Evolutionary conservation across 2,888 invertebrate genomes (phyloP).

Genomic region (Sinodicranocentrus sp.): DNA sequence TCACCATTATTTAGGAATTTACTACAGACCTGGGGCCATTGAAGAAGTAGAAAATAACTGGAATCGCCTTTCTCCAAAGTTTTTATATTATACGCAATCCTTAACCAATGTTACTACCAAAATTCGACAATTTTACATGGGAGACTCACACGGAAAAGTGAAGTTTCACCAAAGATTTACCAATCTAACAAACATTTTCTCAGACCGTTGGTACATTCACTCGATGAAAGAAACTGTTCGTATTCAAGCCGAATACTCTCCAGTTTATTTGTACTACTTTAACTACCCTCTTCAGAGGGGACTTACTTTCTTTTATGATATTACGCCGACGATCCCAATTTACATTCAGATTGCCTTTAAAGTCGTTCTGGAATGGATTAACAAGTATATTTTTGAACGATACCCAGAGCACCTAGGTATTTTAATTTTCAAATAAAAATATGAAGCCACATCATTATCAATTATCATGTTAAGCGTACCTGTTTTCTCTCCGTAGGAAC

Average conservation of each 20-base stretch:
- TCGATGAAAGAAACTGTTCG: constrained; percentile 65
- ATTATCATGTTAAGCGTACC: neutral
- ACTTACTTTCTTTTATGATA: constrained; percentile 64
- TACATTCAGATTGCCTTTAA: constrained; percentile 50
- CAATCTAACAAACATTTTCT: constrained; percentile 70
- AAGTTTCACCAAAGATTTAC: constrained; percentile 52
- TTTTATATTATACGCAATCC: constrained; percentile 54
- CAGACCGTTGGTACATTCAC: constrained; percentile 73
- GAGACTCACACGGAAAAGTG: constrained; percentile 19
- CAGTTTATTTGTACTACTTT: constrained; percentile 71
- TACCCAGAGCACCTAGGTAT: constrained; percentile 43
- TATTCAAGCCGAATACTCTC: constrained; percentile 67
- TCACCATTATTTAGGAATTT: constrained; percentile 60
- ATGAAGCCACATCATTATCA: neutral
- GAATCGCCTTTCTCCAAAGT: constrained; percentile 65
- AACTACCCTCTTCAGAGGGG: constrained; percentile 66
- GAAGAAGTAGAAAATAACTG: constrained; percentile 57
- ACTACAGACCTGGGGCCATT: constrained; percentile 45
- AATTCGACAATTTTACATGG: constrained; percentile 63
- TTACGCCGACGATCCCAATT: constrained; percentile 45
- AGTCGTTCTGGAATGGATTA: constrained; percentile 51
- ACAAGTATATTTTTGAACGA: constrained; percentile 35
- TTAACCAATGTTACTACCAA: constrained; percentile 31
- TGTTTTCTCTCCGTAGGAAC: constrained; percentile 21
- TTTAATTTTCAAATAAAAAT: neutral